Conservation (phyloP, 2,888 invertebrate species). For the Tenthredo notha region DNA sequence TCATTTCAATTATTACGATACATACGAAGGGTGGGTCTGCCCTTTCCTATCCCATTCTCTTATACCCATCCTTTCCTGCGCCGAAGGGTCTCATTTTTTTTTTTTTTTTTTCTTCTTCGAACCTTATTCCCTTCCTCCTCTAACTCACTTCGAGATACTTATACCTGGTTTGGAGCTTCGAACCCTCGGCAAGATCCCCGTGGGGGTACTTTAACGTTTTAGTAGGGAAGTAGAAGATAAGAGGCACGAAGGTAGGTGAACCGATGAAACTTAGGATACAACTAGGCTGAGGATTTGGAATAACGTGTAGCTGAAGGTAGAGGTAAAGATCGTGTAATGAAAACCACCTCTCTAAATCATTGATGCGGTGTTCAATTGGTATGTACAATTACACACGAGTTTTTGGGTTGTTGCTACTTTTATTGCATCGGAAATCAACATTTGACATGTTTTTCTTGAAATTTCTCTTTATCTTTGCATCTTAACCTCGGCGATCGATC, state of each 20-base stretch:
- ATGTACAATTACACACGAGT: neutral
- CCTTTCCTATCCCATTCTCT: constrained; percentile 16
- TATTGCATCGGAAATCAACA: neutral
- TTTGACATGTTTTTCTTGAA: neutral
- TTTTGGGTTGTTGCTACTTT: neutral
- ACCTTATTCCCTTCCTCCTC: constrained; percentile 51
- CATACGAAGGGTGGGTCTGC: constrained; percentile 53
- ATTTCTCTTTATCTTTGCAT: constrained; percentile 23
- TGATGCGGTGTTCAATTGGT: neutral
- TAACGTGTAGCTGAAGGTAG: neutral
- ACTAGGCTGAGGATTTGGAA: neutral
- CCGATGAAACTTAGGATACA: neutral
- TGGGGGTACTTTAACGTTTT: constrained; percentile 31
- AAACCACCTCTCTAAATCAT: neutral
- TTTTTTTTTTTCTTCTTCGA: constrained; percentile 46
- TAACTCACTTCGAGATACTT: constrained; percentile 1
- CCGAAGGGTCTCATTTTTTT: constrained; percentile 41
- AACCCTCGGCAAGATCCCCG: constrained; percentile 14
- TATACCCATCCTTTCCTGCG: neutral
- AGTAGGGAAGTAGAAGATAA: neutral
- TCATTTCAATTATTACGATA: constrained; percentile 61
- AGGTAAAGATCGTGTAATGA: neutral
- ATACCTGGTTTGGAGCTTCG: constrained; percentile 6
- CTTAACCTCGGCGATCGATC: constrained; percentile 31
- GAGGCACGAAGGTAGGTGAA: neutral